Evolutionary conservation across 2,888 invertebrate genomes (phyloP).

Genomic region (Junonia oenone): DNA sequence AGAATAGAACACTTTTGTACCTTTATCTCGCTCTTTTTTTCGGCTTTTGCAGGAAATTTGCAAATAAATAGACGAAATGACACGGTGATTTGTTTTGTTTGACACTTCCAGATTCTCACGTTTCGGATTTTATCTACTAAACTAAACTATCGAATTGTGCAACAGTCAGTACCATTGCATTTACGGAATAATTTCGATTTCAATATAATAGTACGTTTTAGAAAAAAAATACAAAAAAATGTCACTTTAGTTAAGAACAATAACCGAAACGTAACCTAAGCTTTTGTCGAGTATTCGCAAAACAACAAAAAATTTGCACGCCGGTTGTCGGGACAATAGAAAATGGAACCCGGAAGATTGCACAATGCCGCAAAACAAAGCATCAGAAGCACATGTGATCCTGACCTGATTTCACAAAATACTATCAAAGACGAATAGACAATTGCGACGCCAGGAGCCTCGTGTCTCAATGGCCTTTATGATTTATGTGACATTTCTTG

Average conservation of each 20-base stretch:
- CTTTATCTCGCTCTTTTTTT: constrained; percentile 74
- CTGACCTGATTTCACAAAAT: constrained; percentile 70
- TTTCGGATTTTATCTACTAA: constrained; percentile 31
- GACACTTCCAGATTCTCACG: constrained; percentile 64
- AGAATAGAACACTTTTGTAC: constrained; percentile 79
- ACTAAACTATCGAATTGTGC: background rate
- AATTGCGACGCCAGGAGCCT: constrained; percentile 54
- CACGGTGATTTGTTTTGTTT: constrained; percentile 70
- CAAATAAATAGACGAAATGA: constrained; percentile 75
- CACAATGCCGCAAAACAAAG: constrained; percentile 57
- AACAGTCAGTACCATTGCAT: background rate
- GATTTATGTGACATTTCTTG: constrained; percentile 74
- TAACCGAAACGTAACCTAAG: constrained; percentile 12
- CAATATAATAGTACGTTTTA: background rate
- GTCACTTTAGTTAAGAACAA: constrained; percentile 34
- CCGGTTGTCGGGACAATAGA: constrained; percentile 48
- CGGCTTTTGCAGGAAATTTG: constrained; percentile 76
- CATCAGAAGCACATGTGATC: constrained; percentile 70
- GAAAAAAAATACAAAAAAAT: background rate
- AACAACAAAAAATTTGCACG: constrained; percentile 66
- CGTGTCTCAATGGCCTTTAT: constrained; percentile 63
- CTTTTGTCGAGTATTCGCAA: constrained; percentile 10
- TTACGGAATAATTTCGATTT: background rate
- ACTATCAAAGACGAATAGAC: constrained; percentile 50
- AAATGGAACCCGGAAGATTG: constrained; percentile 68